Percentiles rank a stretch among this genome's conserved stretches.
Evolutionary conservation across 2,888 invertebrate genomes (phyloP).

Genomic region (Anoplius nigerrimus): DNA sequence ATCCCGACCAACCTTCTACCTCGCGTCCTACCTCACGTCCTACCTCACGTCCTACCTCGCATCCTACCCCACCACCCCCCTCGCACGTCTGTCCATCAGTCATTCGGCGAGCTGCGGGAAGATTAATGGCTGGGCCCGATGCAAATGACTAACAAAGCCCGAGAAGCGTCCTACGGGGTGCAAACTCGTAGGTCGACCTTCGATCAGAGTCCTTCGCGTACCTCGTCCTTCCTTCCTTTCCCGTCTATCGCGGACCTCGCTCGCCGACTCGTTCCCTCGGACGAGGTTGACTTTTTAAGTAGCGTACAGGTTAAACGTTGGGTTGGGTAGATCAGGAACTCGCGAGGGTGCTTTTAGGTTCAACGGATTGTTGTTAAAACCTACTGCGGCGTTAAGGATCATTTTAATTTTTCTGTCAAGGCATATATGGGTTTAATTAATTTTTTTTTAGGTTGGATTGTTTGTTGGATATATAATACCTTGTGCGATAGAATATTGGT

Average conservation of each 20-base stretch:
- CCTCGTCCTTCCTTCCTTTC: not conserved
- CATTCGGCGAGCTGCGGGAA: constrained; percentile 58
- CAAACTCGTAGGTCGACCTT: not conserved
- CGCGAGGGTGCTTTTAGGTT: no score
- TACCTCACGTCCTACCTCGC: not conserved
- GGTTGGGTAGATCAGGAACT: no score
- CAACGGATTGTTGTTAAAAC: no score
- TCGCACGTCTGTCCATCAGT: constrained; percentile 50
- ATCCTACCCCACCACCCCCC: not conserved
- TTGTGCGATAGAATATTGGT: no score
- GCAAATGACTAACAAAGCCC: constrained; percentile 50
- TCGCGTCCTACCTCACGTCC: not conserved
- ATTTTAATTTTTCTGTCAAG: no score
- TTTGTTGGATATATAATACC: no score
- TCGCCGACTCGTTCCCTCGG: constrained; percentile 5
- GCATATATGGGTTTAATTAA: no score
- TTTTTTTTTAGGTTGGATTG: no score
- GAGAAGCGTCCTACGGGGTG: not conserved
- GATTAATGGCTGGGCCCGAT: constrained; percentile 61
- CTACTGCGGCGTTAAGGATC: no score
- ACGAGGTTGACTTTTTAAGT: constrained; percentile 10
- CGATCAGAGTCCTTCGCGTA: not conserved
- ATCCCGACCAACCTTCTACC: not conserved
- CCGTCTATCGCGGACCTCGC: constrained; percentile 4
- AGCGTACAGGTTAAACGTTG: no score